A percentile compares a stretch with the other conserved stretches of the same genome.
Conservation (phyloP, 2,797 vertebrate species). For the Onychomys arenicola region DNA sequence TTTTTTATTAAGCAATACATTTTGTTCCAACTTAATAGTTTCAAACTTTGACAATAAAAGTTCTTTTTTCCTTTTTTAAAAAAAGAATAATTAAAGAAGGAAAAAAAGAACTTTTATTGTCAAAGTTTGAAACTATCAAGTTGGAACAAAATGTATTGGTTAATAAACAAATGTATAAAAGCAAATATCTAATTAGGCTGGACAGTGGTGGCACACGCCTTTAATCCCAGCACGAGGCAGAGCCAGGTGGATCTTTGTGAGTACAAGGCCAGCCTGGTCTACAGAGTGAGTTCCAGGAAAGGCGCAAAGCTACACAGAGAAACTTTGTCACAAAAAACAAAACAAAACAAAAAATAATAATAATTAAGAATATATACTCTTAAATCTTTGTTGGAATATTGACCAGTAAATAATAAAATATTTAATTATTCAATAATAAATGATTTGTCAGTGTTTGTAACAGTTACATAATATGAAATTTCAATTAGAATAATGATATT, state of each 20-base stretch:
- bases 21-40: not conserved
- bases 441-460: not conserved
- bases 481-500: not conserved
- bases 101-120: not conserved
- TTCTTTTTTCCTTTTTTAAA: not conserved
- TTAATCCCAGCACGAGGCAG: no score
- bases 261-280: no score
- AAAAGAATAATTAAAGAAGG: no score
- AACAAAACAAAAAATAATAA: no score
- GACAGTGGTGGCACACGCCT: no score
- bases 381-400: not conserved
- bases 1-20: not conserved
- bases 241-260: no score
- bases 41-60: not conserved
- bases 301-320: no score
- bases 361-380: not conserved
- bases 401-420: not conserved
- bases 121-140: not conserved
- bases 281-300: no score
- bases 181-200: no score
- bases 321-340: no score
- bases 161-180: not conserved
- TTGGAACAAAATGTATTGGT: not conserved
- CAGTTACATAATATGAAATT: not conserved
- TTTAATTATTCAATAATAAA: not conserved